Base-by-base conservation (phyloP, 1,140 invertebrate species). In the Leptinotarsa undecemlineata region DNA sequence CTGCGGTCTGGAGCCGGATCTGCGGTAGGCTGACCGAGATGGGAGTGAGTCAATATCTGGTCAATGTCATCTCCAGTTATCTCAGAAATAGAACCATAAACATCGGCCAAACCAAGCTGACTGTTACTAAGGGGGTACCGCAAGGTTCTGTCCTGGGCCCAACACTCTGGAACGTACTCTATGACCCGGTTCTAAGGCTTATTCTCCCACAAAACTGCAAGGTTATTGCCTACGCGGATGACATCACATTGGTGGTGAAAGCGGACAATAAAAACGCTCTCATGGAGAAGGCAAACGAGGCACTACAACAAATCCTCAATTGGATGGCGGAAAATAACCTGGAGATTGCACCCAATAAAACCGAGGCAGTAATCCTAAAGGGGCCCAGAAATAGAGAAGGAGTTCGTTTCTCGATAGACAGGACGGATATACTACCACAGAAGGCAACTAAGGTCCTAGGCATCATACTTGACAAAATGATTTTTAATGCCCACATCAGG, bases 121-220 rank as follows among this genome's bases (percentile, higher is more conserved):
- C 26, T 33, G 26, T 33, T 6, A 6, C 26, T 6, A 33, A 33
- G 26, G 26, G 6, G 26, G 26, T 33, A 33, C 26, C 26, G 26
- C 5, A 33, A 33, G 26, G 26, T 1, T 33, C 26, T 33, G 26
- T 8, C 26, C 26, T 33, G 26, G 26, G 19, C 70, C 84, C 82
- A 0, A 69, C 79, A 13, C 69, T 85, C 1, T 85, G 84, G 85
- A 84, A 84, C 62, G 42, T 77, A 3, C 23, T 75, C 0, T 85
- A 85, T 23, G 82, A 85, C 62, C 75, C 51, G 15, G 26, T 85
- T 1, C 74, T 85, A 15, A 26, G 74, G 3, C 13, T 81, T 26
- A 69, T 76, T 0, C 72, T 82, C 47, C 78, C 81, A 5, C 68
- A 77, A 0, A 68, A 71, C 1, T 26, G 74, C 0, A 67, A 20